phyloP scores from a whole-genome alignment of 2,797 vertebrate genomes.

The Clarias fuscus region DNA sequence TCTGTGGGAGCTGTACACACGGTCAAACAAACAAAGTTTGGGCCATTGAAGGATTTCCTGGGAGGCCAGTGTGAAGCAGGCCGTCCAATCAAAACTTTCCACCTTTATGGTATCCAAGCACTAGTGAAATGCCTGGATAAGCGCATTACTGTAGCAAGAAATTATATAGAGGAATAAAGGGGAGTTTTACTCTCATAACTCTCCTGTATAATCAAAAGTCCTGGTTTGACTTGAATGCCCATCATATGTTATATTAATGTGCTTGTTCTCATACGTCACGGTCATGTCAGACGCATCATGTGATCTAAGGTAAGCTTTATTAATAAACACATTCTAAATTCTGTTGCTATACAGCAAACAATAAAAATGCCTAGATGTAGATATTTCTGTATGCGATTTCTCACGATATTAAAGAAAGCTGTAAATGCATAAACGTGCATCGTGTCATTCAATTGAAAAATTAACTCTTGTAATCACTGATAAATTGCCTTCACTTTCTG shows the following conservation, averaged over 20 bases:
- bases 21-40: too few species aligned
- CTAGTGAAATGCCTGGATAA: too few species aligned
- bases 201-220: too few species aligned
- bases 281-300: background rate
- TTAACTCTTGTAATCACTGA: background rate
- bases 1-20: too few species aligned
- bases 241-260: background rate
- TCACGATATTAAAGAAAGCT: background rate
- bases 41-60: too few species aligned
- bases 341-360: background rate
- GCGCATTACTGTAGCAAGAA: too few species aligned
- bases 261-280: background rate
- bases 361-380: background rate
- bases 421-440: background rate
- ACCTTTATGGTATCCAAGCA: too few species aligned
- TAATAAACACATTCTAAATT: background rate
- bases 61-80: too few species aligned
- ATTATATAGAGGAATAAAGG: too few species aligned
- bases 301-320: background rate
- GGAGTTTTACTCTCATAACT: too few species aligned
- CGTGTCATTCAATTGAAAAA: background rate
- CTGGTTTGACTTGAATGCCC: too few species aligned
- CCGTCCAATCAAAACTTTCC: too few species aligned
- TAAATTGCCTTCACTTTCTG: background rate
- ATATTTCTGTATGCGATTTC: background rate